phyloP scores from a whole-genome alignment of 2,888 invertebrate genomes.

The Pediacus dermestoides region DNA sequence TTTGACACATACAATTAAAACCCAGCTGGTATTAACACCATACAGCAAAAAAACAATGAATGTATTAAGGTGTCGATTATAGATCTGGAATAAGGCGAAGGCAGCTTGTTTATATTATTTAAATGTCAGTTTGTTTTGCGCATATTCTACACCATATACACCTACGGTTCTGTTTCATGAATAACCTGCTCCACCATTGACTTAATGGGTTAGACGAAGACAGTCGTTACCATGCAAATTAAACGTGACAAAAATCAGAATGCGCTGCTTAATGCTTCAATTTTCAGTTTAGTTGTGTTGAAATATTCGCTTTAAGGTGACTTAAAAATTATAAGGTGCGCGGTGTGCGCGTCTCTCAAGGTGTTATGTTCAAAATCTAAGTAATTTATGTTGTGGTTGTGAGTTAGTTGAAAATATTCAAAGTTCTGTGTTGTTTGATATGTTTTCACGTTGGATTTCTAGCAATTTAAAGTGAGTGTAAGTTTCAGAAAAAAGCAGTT shows the following conservation, averaged over 20 bases:
- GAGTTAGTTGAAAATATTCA: too few relatives aligned
- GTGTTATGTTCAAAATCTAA: too few relatives aligned
- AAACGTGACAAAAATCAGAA: conserved; percentile 18
- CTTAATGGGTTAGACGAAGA: conserved; percentile 20
- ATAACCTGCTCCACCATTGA: conserved; percentile 30
- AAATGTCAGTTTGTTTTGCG: conserved; percentile 48
- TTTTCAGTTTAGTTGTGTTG: conserved; percentile 28
- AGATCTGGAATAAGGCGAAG: conserved; percentile 38
- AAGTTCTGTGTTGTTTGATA: too few relatives aligned
- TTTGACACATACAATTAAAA: too few relatives aligned
- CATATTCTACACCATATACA: conserved; percentile 46
- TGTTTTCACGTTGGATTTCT: conserved; percentile 7
- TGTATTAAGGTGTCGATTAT: conserved; percentile 30
- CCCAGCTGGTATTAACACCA: too few relatives aligned
- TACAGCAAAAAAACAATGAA: neutral
- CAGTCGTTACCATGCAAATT: conserved; percentile 29
- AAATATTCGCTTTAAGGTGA: conserved; percentile 25
- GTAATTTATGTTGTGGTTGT: too few relatives aligned
- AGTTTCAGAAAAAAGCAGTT: too few relatives aligned
- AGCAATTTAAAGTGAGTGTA: conserved; percentile 27
- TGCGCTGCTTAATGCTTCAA: conserved; percentile 13
- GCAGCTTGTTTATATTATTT: conserved; percentile 44
- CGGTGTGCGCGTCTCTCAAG: too few relatives aligned
- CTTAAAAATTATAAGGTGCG: conserved; percentile 11
- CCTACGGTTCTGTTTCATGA: conserved; percentile 33